phyloP scores from a whole-genome alignment of 2,113 vertebrate genomes.

The Mormoops blainvillei region DNA sequence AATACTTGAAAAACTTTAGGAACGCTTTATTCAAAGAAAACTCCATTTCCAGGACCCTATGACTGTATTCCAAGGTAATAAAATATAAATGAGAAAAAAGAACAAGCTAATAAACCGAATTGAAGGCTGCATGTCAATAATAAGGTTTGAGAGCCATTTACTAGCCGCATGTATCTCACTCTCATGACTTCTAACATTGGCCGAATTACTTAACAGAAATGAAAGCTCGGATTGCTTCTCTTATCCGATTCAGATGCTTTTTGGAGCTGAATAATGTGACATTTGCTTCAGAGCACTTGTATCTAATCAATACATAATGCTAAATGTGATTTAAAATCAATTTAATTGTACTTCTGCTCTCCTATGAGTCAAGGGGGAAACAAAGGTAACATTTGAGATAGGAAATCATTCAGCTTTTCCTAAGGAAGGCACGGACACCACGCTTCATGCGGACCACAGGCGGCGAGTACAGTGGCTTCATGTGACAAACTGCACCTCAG shows the following conservation, averaged over 20 bases:
- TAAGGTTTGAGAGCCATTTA: slow-evolving; percentile 69
- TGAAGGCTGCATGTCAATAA: slow-evolving; percentile 75
- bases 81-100: slow-evolving; percentile 77
- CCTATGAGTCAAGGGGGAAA: slow-evolving; percentile 55
- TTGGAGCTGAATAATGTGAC: slow-evolving; percentile 66
- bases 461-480: background rate
- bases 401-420: slow-evolving; percentile 59
- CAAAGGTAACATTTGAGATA: slow-evolving; percentile 56
- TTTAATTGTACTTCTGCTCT: slow-evolving; percentile 63
- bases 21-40: slow-evolving; percentile 69
- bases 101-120: slow-evolving; percentile 75
- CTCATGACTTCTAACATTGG: slow-evolving; percentile 49
- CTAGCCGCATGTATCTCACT: slow-evolving; percentile 44
- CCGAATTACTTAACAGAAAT: slow-evolving; percentile 66
- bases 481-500: background rate
- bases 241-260: slow-evolving; percentile 53
- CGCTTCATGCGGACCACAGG: background rate
- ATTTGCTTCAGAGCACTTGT: slow-evolving; percentile 65
- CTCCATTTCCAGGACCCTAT: slow-evolving; percentile 67
- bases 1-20: slow-evolving; percentile 56
- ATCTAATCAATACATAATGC: slow-evolving; percentile 73
- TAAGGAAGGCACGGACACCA: background rate
- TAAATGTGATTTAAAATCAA: slow-evolving; percentile 77
- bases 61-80: slow-evolving; percentile 71
- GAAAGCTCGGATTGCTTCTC: slow-evolving; percentile 58